These are phyloP conservation scores for Morpho achilles DNA, from an alignment of 2,888 invertebrate genomes.

Conservation along the genomic window DNA sequence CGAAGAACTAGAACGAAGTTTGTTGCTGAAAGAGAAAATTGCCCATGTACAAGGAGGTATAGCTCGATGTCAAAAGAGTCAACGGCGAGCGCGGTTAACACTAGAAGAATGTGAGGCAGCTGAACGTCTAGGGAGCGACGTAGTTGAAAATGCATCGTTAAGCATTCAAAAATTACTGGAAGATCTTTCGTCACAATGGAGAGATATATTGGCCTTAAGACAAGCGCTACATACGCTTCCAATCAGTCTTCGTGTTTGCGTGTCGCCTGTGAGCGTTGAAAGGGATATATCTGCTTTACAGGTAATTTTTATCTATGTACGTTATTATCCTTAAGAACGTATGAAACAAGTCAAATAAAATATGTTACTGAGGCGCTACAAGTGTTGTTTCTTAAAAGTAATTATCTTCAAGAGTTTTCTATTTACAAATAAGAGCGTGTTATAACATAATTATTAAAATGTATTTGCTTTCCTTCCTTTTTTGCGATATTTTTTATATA, in stretches of 20 bases:
- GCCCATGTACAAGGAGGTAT: conserved; percentile 86
- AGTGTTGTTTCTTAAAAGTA: too few relatives aligned
- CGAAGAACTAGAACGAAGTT: conserved; percentile 88
- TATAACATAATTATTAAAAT: too few relatives aligned
- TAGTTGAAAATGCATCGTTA: conserved; percentile 86
- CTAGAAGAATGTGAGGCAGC: conserved; percentile 87
- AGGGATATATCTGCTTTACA: conserved; percentile 83
- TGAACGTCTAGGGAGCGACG: conserved; percentile 86
- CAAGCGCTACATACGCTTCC: conserved; percentile 89
- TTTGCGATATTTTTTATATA: too few relatives aligned
- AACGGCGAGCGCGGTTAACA: conserved; percentile 80
- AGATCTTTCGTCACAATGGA: conserved; percentile 86
- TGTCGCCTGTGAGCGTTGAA: conserved; percentile 88
- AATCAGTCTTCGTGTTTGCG: conserved; percentile 85
- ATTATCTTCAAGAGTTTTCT: too few relatives aligned
- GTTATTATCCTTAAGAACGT: too few relatives aligned
- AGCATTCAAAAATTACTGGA: conserved; percentile 86
- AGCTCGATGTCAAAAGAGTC: conserved; percentile 83
- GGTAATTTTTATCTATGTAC: conserved; percentile 37
- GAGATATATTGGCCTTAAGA: conserved; percentile 86
- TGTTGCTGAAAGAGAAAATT: conserved; percentile 86
- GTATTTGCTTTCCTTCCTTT: too few relatives aligned
- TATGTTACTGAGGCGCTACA: too few relatives aligned
- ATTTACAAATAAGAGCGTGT: too few relatives aligned
- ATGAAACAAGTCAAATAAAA: too few relatives aligned